These are phyloP conservation scores for Andrena bucephala DNA, from an alignment of 2,888 invertebrate species.

Conservation along the genomic window DNA sequence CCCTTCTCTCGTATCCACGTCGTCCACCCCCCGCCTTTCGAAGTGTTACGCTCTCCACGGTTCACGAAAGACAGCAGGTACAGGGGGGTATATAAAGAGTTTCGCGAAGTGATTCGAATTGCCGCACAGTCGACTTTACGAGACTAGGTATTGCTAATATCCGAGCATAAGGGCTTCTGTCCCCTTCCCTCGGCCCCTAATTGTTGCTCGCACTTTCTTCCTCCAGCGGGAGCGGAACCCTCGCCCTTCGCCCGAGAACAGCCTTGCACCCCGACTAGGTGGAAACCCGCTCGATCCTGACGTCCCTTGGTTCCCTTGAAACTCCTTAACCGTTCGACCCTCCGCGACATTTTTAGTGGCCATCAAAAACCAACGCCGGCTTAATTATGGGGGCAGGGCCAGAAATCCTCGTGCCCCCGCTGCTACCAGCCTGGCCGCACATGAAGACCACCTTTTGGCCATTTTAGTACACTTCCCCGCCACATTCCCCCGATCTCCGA, in stretches of 20 bases:
- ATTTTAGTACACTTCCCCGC: conserved; percentile 27
- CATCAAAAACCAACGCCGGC: conserved; percentile 83
- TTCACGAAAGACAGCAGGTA: conserved; percentile 31
- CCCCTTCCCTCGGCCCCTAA: conserved; percentile 15
- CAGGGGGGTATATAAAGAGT: conserved; percentile 81
- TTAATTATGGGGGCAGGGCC: conserved; percentile 82
- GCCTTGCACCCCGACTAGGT: not conserved
- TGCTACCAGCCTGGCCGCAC: conserved; percentile 17
- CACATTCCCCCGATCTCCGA: conserved; percentile 41
- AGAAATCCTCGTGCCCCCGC: conserved; percentile 53
- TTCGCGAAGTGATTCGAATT: conserved; percentile 84
- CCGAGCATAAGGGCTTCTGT: conserved; percentile 74
- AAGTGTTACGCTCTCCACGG: conserved; percentile 48
- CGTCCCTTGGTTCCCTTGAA: conserved; percentile 71
- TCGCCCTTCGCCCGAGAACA: conserved; percentile 7
- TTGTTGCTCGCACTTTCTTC: conserved; percentile 46
- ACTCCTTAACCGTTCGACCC: conserved; percentile 83
- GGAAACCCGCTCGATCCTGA: conserved; percentile 30
- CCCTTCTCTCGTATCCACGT: not conserved
- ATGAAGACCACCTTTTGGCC: conserved; percentile 24
- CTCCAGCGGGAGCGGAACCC: conserved; percentile 10
- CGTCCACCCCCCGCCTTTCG: conserved; percentile 18
- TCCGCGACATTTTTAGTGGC: conserved; percentile 85
- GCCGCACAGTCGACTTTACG: conserved; percentile 83
- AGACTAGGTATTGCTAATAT: conserved; percentile 84